Percentiles rank a stretch among this genome's conserved stretches.
Evolutionary conservation across 2,888 invertebrate species (phyloP).

Genomic region (Trissonchulus latispiculum): DNA sequence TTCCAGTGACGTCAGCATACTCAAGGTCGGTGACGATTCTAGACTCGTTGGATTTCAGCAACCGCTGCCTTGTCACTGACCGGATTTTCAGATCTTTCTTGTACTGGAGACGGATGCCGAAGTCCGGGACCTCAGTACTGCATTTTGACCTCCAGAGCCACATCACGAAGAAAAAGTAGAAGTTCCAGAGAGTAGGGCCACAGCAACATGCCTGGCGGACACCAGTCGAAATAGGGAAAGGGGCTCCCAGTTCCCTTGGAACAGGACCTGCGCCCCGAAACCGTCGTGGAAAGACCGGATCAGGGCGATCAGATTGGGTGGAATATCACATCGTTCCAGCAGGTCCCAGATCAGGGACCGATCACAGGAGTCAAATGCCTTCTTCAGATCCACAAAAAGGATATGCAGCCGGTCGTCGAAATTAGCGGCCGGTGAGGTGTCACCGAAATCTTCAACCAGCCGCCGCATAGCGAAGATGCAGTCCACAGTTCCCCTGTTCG

Average conservation of each 20-base stretch:
- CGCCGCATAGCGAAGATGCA: background rate
- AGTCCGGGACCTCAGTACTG: background rate
- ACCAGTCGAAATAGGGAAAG: background rate
- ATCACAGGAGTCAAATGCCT: slow-evolving; percentile 10
- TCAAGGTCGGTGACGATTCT: too few species aligned
- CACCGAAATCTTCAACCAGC: background rate
- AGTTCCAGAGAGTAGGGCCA: too few species aligned
- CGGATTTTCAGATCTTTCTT: background rate
- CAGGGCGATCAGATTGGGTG: background rate
- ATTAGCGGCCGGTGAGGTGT: background rate
- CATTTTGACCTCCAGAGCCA: background rate
- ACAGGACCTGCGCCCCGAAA: too few species aligned
- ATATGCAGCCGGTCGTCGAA: background rate
- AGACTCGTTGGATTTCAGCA: too few species aligned
- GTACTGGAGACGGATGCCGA: background rate
- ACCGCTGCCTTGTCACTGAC: too few species aligned
- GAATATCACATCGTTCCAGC: background rate
- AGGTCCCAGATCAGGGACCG: background rate
- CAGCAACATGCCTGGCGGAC: slow-evolving; percentile 2
- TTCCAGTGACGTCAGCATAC: background rate
- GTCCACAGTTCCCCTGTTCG: background rate
- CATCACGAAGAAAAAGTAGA: too few species aligned
- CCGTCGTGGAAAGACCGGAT: too few species aligned
- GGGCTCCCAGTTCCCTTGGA: background rate
- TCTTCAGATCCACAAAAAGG: too few species aligned